These are phyloP conservation scores for Elanus axillaris DNA, from an alignment of 2,113 vertebrate genomes.

Conservation along the genomic window DNA sequence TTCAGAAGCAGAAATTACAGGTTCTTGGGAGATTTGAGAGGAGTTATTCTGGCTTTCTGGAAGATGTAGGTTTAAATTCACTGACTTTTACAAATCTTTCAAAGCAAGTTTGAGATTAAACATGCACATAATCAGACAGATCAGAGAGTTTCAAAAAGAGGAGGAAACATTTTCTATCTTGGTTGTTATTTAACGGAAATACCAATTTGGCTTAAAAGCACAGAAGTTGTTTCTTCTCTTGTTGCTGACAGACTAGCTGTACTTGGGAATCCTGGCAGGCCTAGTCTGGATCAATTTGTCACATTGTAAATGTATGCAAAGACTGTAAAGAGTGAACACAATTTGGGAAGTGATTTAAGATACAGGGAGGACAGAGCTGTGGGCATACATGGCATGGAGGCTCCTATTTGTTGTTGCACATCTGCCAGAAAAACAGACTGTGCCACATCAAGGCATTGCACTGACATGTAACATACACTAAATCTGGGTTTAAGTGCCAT, in stretches of 20 bases:
- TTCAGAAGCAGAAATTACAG: background rate
- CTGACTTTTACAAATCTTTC: background rate
- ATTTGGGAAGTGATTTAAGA: background rate
- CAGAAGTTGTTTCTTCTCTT: background rate
- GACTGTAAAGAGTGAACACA: background rate
- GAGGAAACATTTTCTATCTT: background rate
- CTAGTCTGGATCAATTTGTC: background rate
- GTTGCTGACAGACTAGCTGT: background rate
- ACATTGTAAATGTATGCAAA: fast-evolving
- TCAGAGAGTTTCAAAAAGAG: background rate
- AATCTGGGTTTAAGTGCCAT: background rate
- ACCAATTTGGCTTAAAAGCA: background rate
- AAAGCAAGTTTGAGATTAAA: background rate
- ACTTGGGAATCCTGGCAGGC: background rate
- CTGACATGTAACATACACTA: background rate
- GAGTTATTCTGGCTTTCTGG: background rate
- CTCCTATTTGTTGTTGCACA: background rate
- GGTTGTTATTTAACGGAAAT: background rate
- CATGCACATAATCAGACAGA: background rate
- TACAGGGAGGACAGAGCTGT: background rate
- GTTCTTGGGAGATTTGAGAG: background rate
- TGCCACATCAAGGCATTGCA: background rate
- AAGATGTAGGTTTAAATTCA: background rate
- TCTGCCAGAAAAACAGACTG: background rate
- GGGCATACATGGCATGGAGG: fast-evolving